Conservation (phyloP, 1,140 invertebrate genomes). For the Drosophila prosaltans region DNA sequence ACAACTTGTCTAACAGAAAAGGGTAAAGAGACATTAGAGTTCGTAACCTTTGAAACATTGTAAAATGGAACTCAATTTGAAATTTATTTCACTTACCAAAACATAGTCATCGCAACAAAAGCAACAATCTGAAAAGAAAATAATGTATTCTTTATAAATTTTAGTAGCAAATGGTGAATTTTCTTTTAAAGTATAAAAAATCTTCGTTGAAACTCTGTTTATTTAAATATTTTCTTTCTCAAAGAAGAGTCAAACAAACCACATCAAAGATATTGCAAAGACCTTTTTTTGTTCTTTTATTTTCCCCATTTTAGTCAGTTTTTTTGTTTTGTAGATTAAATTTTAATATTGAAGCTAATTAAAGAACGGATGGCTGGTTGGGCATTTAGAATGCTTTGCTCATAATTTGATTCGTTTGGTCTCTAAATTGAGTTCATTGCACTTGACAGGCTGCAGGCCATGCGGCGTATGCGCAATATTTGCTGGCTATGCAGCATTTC, state of each 20-base stretch:
- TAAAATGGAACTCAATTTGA: no score
- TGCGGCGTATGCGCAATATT: constrained; percentile 80
- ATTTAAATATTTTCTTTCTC: not conserved
- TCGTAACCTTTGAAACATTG: no score
- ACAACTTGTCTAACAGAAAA: no score
- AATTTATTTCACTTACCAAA: not conserved
- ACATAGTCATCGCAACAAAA: not conserved
- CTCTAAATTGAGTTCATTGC: constrained; percentile 74
- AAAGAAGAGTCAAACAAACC: constrained; percentile 11
- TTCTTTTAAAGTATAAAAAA: no score
- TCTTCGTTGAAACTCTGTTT: no score
- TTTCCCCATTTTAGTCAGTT: constrained; percentile 27
- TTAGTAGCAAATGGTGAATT: no score
- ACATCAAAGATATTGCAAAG: constrained; percentile 42
- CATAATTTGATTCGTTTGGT: constrained; percentile 56
- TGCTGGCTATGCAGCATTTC: constrained; percentile 78
- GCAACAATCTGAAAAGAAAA: not conserved
- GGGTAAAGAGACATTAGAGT: no score
- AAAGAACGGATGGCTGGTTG: constrained; percentile 61
- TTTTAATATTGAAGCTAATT: constrained; percentile 59
- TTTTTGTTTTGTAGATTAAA: constrained; percentile 17
- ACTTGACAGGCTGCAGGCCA: constrained; percentile 57
- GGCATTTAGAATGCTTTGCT: constrained; percentile 57
- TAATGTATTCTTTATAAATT: constrained; percentile 17
- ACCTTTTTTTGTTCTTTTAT: constrained; percentile 9